Evolutionary conservation across 1,140 invertebrate genomes (phyloP), one percentile per base, ranked within the genome.

Genomic region (Zaprionus ghesquierei): DNA sequence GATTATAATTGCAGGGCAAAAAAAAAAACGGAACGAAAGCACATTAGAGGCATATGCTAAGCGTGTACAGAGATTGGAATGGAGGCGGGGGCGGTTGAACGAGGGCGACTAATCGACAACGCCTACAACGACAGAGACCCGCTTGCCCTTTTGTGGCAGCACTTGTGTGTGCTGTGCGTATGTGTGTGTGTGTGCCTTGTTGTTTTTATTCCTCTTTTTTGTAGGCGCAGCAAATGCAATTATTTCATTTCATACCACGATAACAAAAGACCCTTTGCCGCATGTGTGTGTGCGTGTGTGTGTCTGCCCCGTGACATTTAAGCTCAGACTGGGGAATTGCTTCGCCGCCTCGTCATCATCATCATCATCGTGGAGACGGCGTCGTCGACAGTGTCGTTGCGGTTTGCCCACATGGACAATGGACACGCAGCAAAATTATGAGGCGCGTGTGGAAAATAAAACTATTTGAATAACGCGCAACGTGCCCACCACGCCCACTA

Each of bases 391-490:
- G 13, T 38, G n/a, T 27, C 13, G 4, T 55, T 29, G 38, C 25
- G 50, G 41, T 58, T n/a, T 46, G 54, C 65, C 56, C 56, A 35
- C 64, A 64, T 68, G 68, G 64, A 69, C 50, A 73, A 75, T 75
- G 65, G 75, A 74, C 71, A 75, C 65, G 70, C 63, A 75, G 50
- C 35, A 49, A 54, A 63, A 62, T 72, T 62, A 77, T 77, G 73
- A 59, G 65, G 56, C 62, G 55, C 69, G 73, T 61, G 71, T 49
- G 75, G 82, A 65, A 71, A 73, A 79, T 77, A 71, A 87, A 86
- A 87, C 79, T 82, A 86, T 86, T 87, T 86, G 82, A 86, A 86
- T 86, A 86, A 81, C 79, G 82, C 82, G 81, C 75, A 76, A 75
- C 53, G 29, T n/a, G 38, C 20, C 66, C 66, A 86, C 81, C 25